Base-by-base conservation (phyloP, 2,888 invertebrate species). In the Calliphora vomitoria region DNA sequence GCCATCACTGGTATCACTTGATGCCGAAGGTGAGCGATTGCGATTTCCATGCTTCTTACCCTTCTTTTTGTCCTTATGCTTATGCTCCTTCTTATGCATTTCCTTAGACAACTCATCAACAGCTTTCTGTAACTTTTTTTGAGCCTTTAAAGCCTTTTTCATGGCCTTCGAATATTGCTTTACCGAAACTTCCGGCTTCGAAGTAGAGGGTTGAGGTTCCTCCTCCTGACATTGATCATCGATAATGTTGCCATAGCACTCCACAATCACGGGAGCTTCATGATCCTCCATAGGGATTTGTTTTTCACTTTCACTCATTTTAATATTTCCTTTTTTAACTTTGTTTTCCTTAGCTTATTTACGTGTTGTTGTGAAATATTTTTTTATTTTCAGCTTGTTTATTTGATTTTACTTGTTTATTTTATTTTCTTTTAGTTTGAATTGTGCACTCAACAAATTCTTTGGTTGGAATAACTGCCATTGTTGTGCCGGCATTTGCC, bases 61-160 rank as follows among this genome's bases (percentile, higher is more conserved):
- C 38, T 80, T 78, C 89, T 90, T 89, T 50, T 82, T 86, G 5
- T 74, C 60, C 44, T 80, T 71, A 78, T 20, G 10, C 20, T 80
- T 71, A 78, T 20, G 10, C 31, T 35, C 18, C 8, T 53, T 20
- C 6, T 68, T 38, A 35, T 50, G 62, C 66, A 86, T 20, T 80
- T 86, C 62, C 44, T 68, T 20, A 1, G 55, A 75, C 72, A 85
- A 44, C 8, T 85, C 53, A 25, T 64, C 53, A 76, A 89, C 68
- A 3, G 80, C 79, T 20, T 79, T 15, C 18, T 85, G 80, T 50
- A 92, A 84, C 89, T 89, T 82, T 8, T 82, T 58, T 64, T 92
- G 91, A 20, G 90, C 89, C 83, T 90, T 90, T 18, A 44, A 53
- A 1, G 91, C 90, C 75, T 89, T 89, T 72, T 90, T 90, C 62